Percentiles rank a stretch among this genome's conserved stretches.
phyloP scores from a whole-genome alignment of 2,113 vertebrate genomes.

The Vicugna pacos region DNA sequence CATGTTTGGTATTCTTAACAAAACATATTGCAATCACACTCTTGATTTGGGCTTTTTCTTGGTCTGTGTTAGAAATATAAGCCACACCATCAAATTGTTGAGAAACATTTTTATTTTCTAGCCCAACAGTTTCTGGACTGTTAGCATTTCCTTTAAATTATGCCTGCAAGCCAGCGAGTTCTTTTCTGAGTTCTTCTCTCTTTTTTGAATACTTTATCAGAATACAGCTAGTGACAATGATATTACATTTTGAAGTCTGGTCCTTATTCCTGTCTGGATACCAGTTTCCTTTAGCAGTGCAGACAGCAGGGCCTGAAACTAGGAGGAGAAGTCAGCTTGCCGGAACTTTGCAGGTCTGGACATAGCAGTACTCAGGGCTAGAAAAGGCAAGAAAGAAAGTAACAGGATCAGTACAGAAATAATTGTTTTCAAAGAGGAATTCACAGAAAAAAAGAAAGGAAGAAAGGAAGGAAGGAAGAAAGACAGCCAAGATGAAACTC shows the following conservation, averaged over 20 bases:
- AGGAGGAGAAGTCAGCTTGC: too few relatives aligned
- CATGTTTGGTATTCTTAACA: not conserved
- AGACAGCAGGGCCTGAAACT: too few relatives aligned
- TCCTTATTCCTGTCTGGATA: too few relatives aligned
- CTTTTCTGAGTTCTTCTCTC: not conserved
- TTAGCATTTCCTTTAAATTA: not conserved
- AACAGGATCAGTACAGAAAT: not conserved
- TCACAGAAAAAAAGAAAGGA: not conserved
- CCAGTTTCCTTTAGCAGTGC: too few relatives aligned
- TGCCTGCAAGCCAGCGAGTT: not conserved
- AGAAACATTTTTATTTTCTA: not conserved
- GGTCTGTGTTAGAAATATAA: not conserved
- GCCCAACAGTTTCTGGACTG: not conserved
- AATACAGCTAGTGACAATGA: not conserved
- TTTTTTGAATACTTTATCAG: conserved; percentile 9
- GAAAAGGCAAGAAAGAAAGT: not conserved
- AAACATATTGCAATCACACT: not conserved
- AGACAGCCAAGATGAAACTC: conserved; percentile 69
- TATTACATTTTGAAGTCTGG: too few relatives aligned
- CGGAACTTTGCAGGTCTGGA: not conserved
- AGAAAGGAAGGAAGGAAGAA: not conserved
- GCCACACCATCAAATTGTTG: not conserved
- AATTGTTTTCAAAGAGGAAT: conserved; percentile 21
- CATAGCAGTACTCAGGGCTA: not conserved
- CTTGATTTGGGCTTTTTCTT: not conserved